These are phyloP conservation scores for Ictidomys tridecemlineatus DNA, from an alignment of 2,113 vertebrate genomes.

Conservation along the genomic window DNA sequence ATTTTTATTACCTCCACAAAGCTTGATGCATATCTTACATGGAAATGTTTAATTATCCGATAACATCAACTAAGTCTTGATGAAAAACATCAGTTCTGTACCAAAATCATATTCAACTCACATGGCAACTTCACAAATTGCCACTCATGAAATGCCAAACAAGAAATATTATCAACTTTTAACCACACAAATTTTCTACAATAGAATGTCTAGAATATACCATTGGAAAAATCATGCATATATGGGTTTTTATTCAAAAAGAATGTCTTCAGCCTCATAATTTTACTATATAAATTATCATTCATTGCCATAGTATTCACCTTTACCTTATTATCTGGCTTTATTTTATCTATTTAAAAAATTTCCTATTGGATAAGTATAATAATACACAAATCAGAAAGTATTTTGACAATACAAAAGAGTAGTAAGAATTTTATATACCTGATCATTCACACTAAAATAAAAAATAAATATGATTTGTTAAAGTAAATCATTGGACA, in stretches of 20 bases:
- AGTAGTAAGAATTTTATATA: background rate
- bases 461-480: background rate
- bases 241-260: background rate
- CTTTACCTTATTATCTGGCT: background rate
- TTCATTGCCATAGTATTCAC: background rate
- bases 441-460: background rate
- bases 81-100: slow-evolving; percentile 21
- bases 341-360: slow-evolving; percentile 34
- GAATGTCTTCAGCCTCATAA: background rate
- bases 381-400: background rate
- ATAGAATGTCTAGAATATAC: background rate
- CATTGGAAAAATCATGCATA: background rate
- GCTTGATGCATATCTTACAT: background rate
- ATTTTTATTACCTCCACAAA: background rate
- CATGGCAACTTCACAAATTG: slow-evolving; percentile 34
- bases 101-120: slow-evolving; percentile 31
- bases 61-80: background rate
- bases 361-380: background rate
- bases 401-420: slow-evolving; percentile 10
- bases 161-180: slow-evolving; percentile 1
- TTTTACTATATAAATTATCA: background rate
- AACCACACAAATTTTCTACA: background rate
- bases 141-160: slow-evolving; percentile 28
- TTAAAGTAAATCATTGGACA: slow-evolving; percentile 26
- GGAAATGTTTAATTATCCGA: slow-evolving; percentile 44